These are phyloP conservation scores for Thalpophila matura DNA, from an alignment of 2,888 invertebrate genomes.

Conservation along the genomic window DNA sequence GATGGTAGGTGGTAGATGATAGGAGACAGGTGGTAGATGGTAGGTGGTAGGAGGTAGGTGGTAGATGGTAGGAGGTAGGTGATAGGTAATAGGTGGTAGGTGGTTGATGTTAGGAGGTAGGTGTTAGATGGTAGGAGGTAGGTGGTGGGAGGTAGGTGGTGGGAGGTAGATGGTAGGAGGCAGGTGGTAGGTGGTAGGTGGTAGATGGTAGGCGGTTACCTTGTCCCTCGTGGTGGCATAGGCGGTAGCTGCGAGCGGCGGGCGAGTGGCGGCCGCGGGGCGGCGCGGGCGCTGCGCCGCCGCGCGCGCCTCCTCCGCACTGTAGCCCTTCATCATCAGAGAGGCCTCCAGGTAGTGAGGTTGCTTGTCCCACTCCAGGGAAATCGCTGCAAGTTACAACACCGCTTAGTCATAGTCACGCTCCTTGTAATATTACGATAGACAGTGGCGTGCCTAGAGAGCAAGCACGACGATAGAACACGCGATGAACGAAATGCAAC, in stretches of 20 bases:
- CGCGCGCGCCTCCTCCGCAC: constrained; percentile 88
- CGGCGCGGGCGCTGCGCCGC: constrained; percentile 77
- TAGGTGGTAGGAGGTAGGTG: no score
- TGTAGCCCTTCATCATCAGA: constrained; percentile 96
- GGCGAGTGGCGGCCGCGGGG: constrained; percentile 79
- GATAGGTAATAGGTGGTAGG: no score
- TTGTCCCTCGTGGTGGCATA: constrained; percentile 88
- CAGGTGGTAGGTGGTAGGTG: no score
- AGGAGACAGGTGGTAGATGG: no score
- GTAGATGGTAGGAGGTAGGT: no score
- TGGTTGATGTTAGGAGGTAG: no score
- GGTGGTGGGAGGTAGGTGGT: no score
- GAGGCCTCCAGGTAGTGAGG: constrained; percentile 94
- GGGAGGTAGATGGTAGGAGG: no score
- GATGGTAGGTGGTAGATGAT: no score
- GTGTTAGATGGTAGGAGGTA: no score
- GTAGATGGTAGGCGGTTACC: no score
- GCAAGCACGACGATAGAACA: not conserved
- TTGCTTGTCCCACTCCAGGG: constrained; percentile 91
- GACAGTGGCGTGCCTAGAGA: no score
- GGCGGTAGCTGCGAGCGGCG: constrained; percentile 88
- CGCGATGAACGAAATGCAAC: constrained; percentile 26
- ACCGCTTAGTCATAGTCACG: not conserved
- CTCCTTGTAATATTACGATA: not conserved
- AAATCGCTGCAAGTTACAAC: constrained; percentile 82